phyloP scores from a whole-genome alignment of 1,140 invertebrate genomes.

The Drosophila sp. region DNA sequence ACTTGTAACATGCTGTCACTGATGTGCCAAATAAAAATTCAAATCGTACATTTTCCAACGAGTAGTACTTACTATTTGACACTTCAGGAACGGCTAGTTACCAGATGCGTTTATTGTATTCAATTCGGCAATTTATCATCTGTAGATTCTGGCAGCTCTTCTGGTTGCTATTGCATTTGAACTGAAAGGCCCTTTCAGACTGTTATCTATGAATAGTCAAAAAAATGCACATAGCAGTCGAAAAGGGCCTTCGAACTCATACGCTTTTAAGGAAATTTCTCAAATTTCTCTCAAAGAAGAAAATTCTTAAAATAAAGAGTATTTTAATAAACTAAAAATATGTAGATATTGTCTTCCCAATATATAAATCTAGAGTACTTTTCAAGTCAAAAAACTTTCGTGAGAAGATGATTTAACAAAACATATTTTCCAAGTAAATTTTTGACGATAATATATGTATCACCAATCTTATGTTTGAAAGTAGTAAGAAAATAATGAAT shows the following conservation, averaged over 20 bases:
- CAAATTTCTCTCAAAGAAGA: no score
- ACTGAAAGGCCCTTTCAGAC: conserved; percentile 52
- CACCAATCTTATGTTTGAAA: no score
- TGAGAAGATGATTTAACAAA: not conserved
- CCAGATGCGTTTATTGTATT: conserved; percentile 24
- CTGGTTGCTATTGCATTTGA: conserved; percentile 27
- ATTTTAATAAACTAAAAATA: no score
- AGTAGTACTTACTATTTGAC: conserved; percentile 53
- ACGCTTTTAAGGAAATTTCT: not conserved
- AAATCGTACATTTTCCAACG: conserved; percentile 26
- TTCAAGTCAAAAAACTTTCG: not conserved
- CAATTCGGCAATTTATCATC: not conserved
- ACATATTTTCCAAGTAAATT: not conserved
- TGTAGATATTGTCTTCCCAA: no score
- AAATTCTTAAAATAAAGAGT: no score
- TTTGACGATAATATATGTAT: no score
- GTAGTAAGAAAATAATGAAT: no score
- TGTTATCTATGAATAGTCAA: conserved; percentile 39
- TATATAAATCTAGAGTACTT: no score
- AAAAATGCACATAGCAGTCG: conserved; percentile 43
- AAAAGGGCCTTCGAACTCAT: conserved; percentile 43
- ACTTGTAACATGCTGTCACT: conserved; percentile 55
- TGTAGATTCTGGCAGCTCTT: not conserved
- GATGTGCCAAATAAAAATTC: conserved; percentile 57
- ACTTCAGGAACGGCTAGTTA: conserved; percentile 61